Percentiles rank a stretch among this genome's conserved stretches.
Conservation (phyloP, 2,888 invertebrate species). For the Cyrtodaria siliqua region DNA sequence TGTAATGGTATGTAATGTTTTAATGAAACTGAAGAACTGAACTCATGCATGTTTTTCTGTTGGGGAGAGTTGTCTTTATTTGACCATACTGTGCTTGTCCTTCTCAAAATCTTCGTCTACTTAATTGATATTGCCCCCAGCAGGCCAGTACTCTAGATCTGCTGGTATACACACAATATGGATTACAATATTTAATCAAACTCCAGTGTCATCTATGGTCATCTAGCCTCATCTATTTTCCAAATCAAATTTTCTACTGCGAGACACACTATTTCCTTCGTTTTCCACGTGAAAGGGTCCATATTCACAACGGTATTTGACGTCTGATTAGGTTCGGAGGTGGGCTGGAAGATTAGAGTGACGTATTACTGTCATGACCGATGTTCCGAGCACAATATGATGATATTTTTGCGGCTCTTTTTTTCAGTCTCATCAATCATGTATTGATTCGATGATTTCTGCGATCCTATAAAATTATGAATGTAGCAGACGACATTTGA, state of each 20-base stretch:
- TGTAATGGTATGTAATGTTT: no score
- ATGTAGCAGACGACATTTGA: no score
- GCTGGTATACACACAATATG: slow-evolving; percentile 5
- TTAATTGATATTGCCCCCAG: no score
- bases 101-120: no score
- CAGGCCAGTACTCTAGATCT: no score
- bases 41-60: no score
- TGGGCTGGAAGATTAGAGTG: slow-evolving; percentile 55
- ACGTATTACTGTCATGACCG: slow-evolving; percentile 44
- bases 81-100: no score
- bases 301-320: slow-evolving; percentile 48
- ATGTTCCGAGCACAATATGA: slow-evolving; percentile 31
- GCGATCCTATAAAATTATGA: not conserved
- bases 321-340: slow-evolving; percentile 56
- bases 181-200: slow-evolving; percentile 48
- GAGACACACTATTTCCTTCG: slow-evolving; percentile 70
- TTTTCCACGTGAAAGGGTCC: slow-evolving; percentile 58
- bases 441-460: slow-evolving; percentile 23
- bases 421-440: slow-evolving; percentile 46
- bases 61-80: no score
- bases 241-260: slow-evolving; percentile 67
- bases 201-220: slow-evolving; percentile 54
- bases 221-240: slow-evolving; percentile 55
- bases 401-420: slow-evolving; percentile 32
- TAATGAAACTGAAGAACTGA: no score